These are phyloP conservation scores for Salmo trutta DNA, from an alignment of 2,797 vertebrate genomes.

Conservation along the genomic window DNA sequence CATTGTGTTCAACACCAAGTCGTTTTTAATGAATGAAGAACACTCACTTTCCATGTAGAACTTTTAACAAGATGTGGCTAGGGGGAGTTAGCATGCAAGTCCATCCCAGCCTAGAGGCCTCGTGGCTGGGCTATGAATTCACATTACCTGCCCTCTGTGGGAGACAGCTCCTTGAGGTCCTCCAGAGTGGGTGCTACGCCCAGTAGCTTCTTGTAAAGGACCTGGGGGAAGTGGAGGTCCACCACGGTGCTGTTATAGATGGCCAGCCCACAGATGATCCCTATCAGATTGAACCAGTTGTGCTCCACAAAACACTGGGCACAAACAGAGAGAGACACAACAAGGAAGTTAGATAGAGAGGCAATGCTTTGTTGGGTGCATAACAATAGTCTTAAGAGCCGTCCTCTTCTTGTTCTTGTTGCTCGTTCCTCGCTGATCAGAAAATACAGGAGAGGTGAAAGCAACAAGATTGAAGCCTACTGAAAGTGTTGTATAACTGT, in stretches of 20 bases:
- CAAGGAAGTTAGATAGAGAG: background rate
- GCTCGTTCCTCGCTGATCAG: background rate
- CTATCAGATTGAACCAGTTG: slow-evolving; percentile 98
- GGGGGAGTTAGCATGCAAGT: background rate
- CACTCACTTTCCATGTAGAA: no score
- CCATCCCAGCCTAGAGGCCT: background rate
- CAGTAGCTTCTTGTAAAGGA: slow-evolving; percentile 94
- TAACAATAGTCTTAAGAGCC: background rate
- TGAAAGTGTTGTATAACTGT: no score
- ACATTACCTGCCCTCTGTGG: slow-evolving; percentile 91
- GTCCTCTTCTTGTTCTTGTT: background rate
- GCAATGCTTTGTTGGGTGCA: background rate
- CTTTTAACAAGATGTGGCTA: background rate
- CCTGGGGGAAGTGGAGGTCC: slow-evolving; percentile 94
- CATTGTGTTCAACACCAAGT: no score
- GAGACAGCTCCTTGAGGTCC: slow-evolving; percentile 93
- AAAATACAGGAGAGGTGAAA: background rate
- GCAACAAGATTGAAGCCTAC: background rate
- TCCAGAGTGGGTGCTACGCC: slow-evolving; percentile 84
- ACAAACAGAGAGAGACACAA: slow-evolving; percentile 5
- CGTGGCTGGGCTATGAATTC: background rate
- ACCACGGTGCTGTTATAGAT: slow-evolving; percentile 98
- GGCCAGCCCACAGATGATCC: slow-evolving; percentile 93
- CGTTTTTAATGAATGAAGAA: no score
- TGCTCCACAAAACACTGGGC: slow-evolving; percentile 97